Percentiles rank a stretch among this genome's conserved stretches.
These are phyloP conservation scores for Vombatus ursinus DNA, from an alignment of 2,113 vertebrate genomes.

Conservation along the genomic window DNA sequence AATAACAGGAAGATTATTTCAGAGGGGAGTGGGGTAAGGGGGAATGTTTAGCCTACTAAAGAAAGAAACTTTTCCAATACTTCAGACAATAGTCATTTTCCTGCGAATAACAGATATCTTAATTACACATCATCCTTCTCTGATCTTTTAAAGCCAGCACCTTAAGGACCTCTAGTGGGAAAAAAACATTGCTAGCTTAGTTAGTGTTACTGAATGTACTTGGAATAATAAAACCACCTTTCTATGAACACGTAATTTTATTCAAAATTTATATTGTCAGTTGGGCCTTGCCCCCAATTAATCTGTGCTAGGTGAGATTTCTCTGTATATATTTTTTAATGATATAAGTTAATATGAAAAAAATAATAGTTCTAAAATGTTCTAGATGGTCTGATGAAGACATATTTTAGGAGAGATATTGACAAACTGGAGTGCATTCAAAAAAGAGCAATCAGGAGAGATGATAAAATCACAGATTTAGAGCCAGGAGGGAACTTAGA, in stretches of 20 bases:
- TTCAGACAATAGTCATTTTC: conserved; percentile 5
- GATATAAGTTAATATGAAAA: background rate
- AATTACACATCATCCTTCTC: conserved; percentile 40
- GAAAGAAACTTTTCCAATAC: background rate
- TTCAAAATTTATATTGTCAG: background rate
- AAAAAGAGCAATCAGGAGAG: background rate
- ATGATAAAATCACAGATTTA: background rate
- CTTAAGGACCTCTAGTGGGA: conserved; percentile 31
- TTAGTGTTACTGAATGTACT: background rate
- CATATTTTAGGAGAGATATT: background rate
- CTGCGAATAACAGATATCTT: background rate
- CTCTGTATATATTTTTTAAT: background rate
- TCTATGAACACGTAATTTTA: background rate
- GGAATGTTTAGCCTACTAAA: conserved; percentile 1
- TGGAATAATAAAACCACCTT: conserved; percentile 48
- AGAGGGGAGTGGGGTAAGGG: background rate
- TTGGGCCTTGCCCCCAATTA: background rate
- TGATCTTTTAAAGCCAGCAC: conserved; percentile 6
- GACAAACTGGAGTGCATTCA: background rate
- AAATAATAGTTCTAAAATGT: background rate
- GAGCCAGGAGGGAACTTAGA: background rate
- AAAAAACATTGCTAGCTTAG: background rate
- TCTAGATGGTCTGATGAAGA: background rate
- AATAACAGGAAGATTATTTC: conserved; percentile 17
- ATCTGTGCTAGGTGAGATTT: background rate